Evolutionary conservation across 2,113 vertebrate species (phyloP), one percentile per base, ranked within the genome.

Genomic region (Carettochelys insculpta): DNA sequence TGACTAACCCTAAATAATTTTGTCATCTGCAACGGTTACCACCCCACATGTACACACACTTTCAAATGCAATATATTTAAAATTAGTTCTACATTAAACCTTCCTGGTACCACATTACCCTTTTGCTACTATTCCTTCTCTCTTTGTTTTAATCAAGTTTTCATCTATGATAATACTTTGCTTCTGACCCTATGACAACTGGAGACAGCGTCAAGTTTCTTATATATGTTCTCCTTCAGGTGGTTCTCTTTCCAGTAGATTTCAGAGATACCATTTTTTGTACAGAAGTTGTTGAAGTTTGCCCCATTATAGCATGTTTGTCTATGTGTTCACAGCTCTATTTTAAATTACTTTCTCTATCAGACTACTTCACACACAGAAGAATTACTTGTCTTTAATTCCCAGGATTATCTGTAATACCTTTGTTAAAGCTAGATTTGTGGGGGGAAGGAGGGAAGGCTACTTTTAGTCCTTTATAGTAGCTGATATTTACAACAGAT

Each of bases 181-280:
- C 92, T 94, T 95, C 88, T 94, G n/a, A 93, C 82, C 95, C 86
- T 45, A 58, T 91, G 91, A 93, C 84, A 90, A 13, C 77, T 89
- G 95, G 73, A 52, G 77, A 92, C 86, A 86, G 68, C 16, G n/a
- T 22, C 16, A 38, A n/a, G 4, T 5, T 41, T 71, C 38, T 41
- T 41, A 22, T n/a, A 71, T 38, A 71, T 71, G 8, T n/a, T 86
- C 86, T 96, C 25, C 29, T 90, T 95, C 87, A 83, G 89, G 71
- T 31, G 47, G 86, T 86, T 96, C 91, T 95, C 95, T 96, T 86
- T 87, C 83, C 13, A 87, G 90, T 20, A 88, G 86, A 29, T 19
- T 94, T 94, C 85, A 38, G 86, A n/a, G 45, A 95, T 17, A 58
- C 29, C 56, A 38, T 68, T 68, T 68, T 68, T 19, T 22, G n/a